phyloP scores from a whole-genome alignment of 2,113 vertebrate species.

The Ursus arctos region DNA sequence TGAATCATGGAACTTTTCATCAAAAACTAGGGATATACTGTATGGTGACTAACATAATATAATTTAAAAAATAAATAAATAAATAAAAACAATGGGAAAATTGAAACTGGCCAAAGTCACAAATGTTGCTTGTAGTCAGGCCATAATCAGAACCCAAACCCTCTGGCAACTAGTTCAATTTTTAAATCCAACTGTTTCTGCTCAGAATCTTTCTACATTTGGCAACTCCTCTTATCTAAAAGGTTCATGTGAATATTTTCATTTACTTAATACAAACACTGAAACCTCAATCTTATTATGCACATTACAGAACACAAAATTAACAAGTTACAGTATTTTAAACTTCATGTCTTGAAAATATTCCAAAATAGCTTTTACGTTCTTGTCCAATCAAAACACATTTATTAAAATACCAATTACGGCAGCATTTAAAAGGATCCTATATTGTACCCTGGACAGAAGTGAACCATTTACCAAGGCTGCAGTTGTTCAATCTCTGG shows the following conservation, averaged over 20 bases:
- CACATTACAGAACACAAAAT: background rate
- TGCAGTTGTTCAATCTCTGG: background rate
- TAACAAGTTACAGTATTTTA: slow-evolving; percentile 23
- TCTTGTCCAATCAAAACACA: slow-evolving; percentile 15
- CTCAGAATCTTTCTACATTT: background rate
- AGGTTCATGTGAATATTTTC: slow-evolving; percentile 53
- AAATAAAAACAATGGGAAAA: background rate
- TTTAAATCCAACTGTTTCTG: background rate
- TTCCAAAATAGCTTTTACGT: slow-evolving; percentile 62
- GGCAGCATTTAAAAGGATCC: background rate
- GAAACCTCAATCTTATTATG: slow-evolving; percentile 26
- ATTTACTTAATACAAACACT: slow-evolving; percentile 47
- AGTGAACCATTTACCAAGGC: background rate
- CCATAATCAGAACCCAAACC: background rate
- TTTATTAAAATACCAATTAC: background rate
- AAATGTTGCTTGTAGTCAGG: background rate
- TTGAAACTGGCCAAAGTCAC: background rate
- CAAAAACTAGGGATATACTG: no score
- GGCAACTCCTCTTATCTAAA: background rate
- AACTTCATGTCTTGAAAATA: slow-evolving; percentile 37
- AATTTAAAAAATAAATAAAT: no score
- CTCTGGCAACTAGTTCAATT: background rate
- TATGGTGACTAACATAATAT: no score
- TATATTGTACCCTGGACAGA: background rate
- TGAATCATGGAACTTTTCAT: no score